Base-by-base conservation (phyloP, 2,113 vertebrate species). In the Promerops cafer region DNA sequence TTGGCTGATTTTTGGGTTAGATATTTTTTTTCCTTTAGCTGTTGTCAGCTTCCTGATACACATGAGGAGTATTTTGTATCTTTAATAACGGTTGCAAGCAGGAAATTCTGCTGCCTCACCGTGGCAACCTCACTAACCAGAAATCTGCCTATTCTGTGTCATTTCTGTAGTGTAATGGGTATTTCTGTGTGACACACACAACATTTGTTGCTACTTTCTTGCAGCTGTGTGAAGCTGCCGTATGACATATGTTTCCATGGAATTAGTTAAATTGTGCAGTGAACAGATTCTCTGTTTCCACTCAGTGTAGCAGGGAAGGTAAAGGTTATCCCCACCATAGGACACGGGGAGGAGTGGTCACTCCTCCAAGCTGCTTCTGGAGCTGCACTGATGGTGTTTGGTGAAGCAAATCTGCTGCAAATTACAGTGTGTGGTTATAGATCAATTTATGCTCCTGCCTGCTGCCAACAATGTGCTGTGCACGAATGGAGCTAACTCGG, bases 381-480 rank as follows among this genome's bases (percentile, higher is more conserved):
- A 84, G 76, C 83, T 75, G 45, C 70, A 8, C 86, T 94, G 92
- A 92, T 94, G 94, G 71, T 82, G 87, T 84, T 66, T 91, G 92
- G 85, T 82, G 89, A 91, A 82, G 94, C 92, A 96, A 94, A 97
- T 90, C 91, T 88, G 90, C 95, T 90, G 92, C 93, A 97, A 96
- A 96, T 96, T 96, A 86, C 69, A 93, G 86, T 13, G 4, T 94
- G 87, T 87, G 80, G 82, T 92, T 96, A 77, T 90, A 91, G 96
- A 97, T 96, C 94, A 94, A 94, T 97, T 94, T 96, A 71, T 64
- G 39, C 77, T 84, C 57, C 91, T 89, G 92, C 87, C 84, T 87
- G 92, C 94, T 97, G 95, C 96, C 97, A 96, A 15, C 83, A 89
- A 86, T 37, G 59, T 87, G 92, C 94, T 95, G 94, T 84, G 96